These are phyloP conservation scores for Euura saliciscinereae DNA, from an alignment of 1,140 invertebrate species.

Conservation along the genomic window DNA sequence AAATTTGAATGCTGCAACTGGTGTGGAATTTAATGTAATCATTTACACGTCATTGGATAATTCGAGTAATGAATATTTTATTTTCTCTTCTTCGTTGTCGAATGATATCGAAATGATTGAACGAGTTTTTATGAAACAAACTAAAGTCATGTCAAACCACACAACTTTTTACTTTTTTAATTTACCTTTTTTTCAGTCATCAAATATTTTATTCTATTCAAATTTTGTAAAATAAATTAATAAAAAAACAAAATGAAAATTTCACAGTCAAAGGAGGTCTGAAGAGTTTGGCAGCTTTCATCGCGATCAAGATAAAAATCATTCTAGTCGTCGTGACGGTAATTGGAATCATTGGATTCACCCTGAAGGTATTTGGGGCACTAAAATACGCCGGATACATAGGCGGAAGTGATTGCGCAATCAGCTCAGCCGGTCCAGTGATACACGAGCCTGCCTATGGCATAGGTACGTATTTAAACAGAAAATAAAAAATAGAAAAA, in stretches of 20 bases:
- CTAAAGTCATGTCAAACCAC: not conserved
- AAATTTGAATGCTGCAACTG: no score
- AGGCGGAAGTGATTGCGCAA: not conserved
- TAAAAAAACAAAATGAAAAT: not conserved
- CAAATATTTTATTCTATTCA: no score
- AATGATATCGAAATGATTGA: no score
- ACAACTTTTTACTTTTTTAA: not conserved
- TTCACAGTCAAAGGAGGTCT: constrained; percentile 41
- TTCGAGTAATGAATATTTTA: no score
- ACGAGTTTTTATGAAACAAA: no score
- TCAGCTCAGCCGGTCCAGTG: constrained; percentile 14
- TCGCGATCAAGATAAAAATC: constrained; percentile 45
- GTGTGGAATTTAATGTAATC: no score
- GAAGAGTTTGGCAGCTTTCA: constrained; percentile 35
- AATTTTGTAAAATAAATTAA: no score
- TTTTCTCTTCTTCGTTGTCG: no score
- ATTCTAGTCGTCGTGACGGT: constrained; percentile 35
- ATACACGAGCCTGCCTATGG: constrained; percentile 24
- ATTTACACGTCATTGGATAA: no score
- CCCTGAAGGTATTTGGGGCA: constrained; percentile 22
- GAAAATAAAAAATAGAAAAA: no score
- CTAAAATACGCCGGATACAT: constrained; percentile 10
- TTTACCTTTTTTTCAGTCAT: no score
- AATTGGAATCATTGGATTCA: constrained; percentile 30
- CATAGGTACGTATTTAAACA: constrained; percentile 19